phyloP scores from a whole-genome alignment of 2,113 vertebrate genomes.

The Dipodomys ordii region DNA sequence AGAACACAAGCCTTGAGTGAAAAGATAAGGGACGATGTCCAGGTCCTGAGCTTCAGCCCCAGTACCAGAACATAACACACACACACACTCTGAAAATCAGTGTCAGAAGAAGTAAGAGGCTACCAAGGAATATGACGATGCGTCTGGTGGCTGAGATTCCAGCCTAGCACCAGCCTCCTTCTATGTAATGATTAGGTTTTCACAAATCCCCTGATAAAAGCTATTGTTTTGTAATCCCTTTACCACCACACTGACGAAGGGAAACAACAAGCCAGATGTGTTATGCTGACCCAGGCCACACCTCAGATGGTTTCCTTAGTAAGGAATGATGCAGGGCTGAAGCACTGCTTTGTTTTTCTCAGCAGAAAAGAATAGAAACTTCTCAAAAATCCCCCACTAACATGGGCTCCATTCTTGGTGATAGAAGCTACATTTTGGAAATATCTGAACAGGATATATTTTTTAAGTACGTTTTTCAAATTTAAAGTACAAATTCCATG shows the following conservation, averaged over 20 bases:
- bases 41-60: no score
- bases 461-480: neutral
- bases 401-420: neutral
- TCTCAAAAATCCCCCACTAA: neutral
- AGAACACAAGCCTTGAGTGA: no score
- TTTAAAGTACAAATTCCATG: constrained; percentile 31
- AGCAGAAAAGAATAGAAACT: neutral
- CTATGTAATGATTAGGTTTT: neutral
- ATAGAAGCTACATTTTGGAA: neutral
- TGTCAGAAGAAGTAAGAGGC: neutral
- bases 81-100: neutral
- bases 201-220: constrained; percentile 14
- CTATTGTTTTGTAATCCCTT: neutral
- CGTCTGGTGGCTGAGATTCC: neutral
- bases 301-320: no score
- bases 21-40: no score
- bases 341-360: no score
- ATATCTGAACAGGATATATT: neutral
- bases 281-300: no score
- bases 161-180: neutral
- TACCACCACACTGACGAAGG: no score
- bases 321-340: no score
- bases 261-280: no score
- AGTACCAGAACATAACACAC: no score
- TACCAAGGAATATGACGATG: neutral